Percentiles rank a stretch among this genome's conserved stretches.
Evolutionary conservation across 2,888 invertebrate species (phyloP).

Genomic region (Watsonalla cultraria): DNA sequence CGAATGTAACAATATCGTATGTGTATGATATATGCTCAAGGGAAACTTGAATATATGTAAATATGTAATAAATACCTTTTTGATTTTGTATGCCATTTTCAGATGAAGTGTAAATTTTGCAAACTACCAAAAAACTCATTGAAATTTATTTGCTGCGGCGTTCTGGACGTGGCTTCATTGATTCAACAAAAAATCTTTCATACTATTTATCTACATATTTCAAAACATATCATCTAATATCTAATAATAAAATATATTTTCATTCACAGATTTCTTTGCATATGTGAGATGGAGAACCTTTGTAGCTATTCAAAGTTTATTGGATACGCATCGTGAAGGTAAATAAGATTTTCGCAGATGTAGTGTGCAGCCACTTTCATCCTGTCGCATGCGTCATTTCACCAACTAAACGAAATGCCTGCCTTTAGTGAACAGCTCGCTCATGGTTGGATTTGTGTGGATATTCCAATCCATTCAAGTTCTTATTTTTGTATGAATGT

Average conservation of each 20-base stretch:
- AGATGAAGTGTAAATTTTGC: no score
- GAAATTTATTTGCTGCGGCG: no score
- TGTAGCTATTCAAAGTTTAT: constrained; percentile 23
- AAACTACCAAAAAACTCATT: no score
- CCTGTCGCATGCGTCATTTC: constrained; percentile 41
- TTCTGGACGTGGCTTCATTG: no score
- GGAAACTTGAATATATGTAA: constrained; percentile 1
- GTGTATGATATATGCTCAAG: constrained; percentile 14
- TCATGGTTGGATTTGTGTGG: background rate
- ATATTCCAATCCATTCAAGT: background rate
- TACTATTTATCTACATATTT: no score
- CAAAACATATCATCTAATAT: no score
- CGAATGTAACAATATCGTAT: constrained; percentile 15
- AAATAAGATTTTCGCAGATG: constrained; percentile 54
- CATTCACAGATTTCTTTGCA: background rate
- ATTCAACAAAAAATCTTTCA: no score
- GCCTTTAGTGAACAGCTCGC: background rate
- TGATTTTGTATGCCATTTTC: background rate
- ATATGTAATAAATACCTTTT: background rate
- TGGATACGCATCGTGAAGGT: constrained; percentile 33
- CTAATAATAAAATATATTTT: background rate
- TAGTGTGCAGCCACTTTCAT: constrained; percentile 40
- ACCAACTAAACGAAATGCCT: constrained; percentile 47
- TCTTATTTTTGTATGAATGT: background rate
- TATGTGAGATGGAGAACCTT: background rate